A percentile compares a stretch with the other conserved stretches of the same genome.
phyloP scores from a whole-genome alignment of 2,888 invertebrate species.

The Mylabris sibirica region DNA sequence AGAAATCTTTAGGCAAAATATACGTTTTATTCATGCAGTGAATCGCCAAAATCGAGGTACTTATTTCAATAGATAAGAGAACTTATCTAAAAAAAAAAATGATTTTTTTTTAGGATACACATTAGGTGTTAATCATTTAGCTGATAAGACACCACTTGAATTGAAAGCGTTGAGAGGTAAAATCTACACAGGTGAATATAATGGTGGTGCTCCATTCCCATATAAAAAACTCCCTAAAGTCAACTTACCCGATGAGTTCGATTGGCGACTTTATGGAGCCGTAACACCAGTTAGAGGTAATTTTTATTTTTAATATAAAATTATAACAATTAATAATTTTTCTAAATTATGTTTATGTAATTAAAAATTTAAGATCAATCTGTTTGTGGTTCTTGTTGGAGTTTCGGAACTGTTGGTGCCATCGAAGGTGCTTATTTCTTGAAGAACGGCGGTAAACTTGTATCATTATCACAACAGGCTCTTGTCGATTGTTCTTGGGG shows the following conservation, averaged over 20 bases:
- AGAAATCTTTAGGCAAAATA: conserved; percentile 85
- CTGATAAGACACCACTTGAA: conserved; percentile 83
- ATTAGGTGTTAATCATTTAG: conserved; percentile 85
- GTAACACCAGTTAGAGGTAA: conserved; percentile 92
- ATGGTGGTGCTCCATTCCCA: conserved; percentile 83
- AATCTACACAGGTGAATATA: conserved; percentile 68
- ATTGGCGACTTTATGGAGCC: conserved; percentile 93
- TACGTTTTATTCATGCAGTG: conserved; percentile 67
- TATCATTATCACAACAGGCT: conserved; percentile 90
- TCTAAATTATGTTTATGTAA: too few relatives aligned
- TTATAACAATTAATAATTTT: not conserved
- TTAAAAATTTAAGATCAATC: conserved; percentile 80
- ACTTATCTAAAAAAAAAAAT: not conserved
- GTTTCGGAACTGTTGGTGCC: conserved; percentile 92
- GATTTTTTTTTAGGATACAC: conserved; percentile 67
- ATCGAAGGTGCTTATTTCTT: conserved; percentile 92
- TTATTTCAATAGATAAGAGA: not conserved
- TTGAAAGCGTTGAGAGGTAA: conserved; percentile 77
- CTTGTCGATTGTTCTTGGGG: conserved; percentile 97
- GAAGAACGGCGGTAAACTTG: conserved; percentile 79
- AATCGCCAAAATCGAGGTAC: conserved; percentile 56
- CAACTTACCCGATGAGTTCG: conserved; percentile 76
- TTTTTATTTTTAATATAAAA: conserved; percentile 16
- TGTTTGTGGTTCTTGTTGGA: conserved; percentile 97
- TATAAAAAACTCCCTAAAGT: conserved; percentile 66